phyloP scores from a whole-genome alignment of 1,140 invertebrate species.

The Chlorops oryzae region DNA sequence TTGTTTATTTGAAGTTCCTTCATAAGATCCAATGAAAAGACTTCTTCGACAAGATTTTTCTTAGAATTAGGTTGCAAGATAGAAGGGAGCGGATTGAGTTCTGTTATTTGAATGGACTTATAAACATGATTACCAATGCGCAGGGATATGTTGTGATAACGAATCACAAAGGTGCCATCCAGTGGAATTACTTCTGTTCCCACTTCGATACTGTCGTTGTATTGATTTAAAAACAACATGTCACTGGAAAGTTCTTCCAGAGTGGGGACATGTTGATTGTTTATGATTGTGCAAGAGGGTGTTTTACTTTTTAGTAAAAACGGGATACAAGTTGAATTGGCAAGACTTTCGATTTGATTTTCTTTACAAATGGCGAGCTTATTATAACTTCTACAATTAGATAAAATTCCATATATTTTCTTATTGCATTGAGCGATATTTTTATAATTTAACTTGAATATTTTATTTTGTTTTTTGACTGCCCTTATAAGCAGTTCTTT shows the following conservation, averaged over 20 bases:
- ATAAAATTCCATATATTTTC: conserved; percentile 2
- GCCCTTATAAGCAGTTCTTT: not conserved
- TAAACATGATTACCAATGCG: too few relatives aligned
- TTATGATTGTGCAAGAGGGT: not conserved
- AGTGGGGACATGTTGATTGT: not conserved
- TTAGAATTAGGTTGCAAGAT: too few relatives aligned
- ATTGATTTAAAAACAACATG: not conserved
- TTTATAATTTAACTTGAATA: not conserved
- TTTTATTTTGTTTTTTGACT: not conserved
- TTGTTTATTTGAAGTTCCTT: too few relatives aligned
- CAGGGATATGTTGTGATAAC: too few relatives aligned
- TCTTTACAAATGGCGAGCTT: not conserved
- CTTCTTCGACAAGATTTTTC: too few relatives aligned
- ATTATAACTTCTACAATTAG: not conserved
- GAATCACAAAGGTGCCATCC: too few relatives aligned
- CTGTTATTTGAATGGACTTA: too few relatives aligned
- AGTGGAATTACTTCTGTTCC: too few relatives aligned
- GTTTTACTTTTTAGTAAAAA: not conserved
- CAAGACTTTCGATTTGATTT: not conserved
- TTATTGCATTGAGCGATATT: conserved; percentile 2
- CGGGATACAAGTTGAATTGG: not conserved
- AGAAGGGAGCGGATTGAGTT: too few relatives aligned
- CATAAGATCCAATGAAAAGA: too few relatives aligned
- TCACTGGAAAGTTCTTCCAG: not conserved
- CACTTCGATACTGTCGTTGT: too few relatives aligned